These are phyloP conservation scores for Salvelinus alpinus DNA, from an alignment of 2,113 vertebrate genomes.

Conservation along the genomic window DNA sequence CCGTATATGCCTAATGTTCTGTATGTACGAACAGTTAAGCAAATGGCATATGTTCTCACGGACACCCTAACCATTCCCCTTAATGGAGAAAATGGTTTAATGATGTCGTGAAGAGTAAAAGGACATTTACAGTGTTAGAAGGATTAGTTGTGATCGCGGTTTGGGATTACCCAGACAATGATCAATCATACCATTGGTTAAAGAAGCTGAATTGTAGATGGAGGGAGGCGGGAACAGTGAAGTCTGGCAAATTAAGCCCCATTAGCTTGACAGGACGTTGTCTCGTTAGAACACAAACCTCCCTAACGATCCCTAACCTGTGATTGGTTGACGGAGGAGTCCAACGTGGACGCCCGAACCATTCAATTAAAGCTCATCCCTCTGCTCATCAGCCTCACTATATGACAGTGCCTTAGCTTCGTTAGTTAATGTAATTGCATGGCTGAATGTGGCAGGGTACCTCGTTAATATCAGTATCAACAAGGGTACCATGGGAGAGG, in stretches of 20 bases:
- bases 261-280: slow-evolving; percentile 66
- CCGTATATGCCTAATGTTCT: too few relatives aligned
- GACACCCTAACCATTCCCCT: too few relatives aligned
- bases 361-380: slow-evolving; percentile 65
- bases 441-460: slow-evolving; percentile 19
- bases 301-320: slow-evolving; percentile 43
- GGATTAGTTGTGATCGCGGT: not conserved
- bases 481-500: slow-evolving; percentile 46
- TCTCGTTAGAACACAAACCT: slow-evolving; percentile 62
- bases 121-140: not conserved
- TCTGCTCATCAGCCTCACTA: slow-evolving; percentile 50
- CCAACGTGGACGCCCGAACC: slow-evolving; percentile 39
- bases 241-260: slow-evolving; percentile 59
- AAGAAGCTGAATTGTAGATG: slow-evolving; percentile 39
- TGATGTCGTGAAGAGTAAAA: not conserved
- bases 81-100: too few relatives aligned
- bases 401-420: not conserved
- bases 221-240: slow-evolving; percentile 14
- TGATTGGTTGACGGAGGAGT: slow-evolving; percentile 41
- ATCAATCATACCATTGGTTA: slow-evolving; percentile 48
- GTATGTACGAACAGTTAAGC: too few relatives aligned
- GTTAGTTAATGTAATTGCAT: slow-evolving; percentile 60
- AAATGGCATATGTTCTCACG: too few relatives aligned
- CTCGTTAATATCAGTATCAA: slow-evolving; percentile 66
- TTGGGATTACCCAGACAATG: slow-evolving; percentile 12